Evolutionary conservation across 2,113 vertebrate species (phyloP).

Genomic region (Salvelinus alpinus): DNA sequence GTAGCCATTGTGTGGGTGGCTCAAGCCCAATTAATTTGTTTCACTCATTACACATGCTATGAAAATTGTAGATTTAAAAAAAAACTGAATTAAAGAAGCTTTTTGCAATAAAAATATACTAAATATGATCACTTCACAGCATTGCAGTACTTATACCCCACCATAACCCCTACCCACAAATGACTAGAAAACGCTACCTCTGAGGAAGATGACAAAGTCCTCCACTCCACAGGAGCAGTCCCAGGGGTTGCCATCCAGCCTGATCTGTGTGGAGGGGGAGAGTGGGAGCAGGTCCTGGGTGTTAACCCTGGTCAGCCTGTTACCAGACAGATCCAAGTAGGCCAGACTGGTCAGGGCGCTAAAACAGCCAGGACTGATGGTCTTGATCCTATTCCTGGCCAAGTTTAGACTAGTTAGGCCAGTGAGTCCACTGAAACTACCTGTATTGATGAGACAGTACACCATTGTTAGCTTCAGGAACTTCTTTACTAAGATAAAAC

Average conservation of each 20-base stretch:
- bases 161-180: background rate
- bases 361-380: slow-evolving; percentile 48
- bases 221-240: slow-evolving; percentile 66
- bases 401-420: slow-evolving; percentile 56
- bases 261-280: slow-evolving; percentile 37
- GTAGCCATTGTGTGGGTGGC: too few relatives aligned
- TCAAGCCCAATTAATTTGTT: too few relatives aligned
- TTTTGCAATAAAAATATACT: too few relatives aligned
- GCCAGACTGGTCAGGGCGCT: slow-evolving; percentile 33
- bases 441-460: too few relatives aligned
- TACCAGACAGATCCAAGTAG: slow-evolving; percentile 69
- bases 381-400: slow-evolving; percentile 57
- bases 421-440: slow-evolving; percentile 27
- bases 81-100: too few relatives aligned
- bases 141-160: background rate
- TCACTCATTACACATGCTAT: too few relatives aligned
- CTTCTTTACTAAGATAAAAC: too few relatives aligned
- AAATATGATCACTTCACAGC: background rate
- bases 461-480: too few relatives aligned
- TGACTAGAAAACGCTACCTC: slow-evolving; percentile 52
- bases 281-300: slow-evolving; percentile 49
- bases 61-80: too few relatives aligned
- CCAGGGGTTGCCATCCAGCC: slow-evolving; percentile 71
- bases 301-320: slow-evolving; percentile 58
- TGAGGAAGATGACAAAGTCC: slow-evolving; percentile 59